phyloP scores from a whole-genome alignment of 2,797 vertebrate species.

The Myotis vivesi region DNA sequence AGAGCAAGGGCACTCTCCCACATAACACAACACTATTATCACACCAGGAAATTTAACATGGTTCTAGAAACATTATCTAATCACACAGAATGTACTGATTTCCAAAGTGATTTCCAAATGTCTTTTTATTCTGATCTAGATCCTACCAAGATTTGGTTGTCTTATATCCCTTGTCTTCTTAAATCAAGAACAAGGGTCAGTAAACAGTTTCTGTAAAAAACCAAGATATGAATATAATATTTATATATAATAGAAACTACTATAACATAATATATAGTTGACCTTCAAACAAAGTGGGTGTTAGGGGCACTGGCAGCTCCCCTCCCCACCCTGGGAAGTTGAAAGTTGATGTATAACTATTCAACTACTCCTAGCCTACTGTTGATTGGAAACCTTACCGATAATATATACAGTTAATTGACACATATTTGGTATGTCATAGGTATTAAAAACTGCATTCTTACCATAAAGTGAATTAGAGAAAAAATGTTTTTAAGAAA shows the following conservation, averaged over 20 bases:
- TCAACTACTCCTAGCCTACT: neutral
- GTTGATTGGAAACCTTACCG: neutral
- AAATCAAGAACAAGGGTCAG: neutral
- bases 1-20: neutral
- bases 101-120: neutral
- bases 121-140: neutral
- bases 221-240: neutral
- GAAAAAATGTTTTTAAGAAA: neutral
- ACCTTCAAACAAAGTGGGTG: neutral
- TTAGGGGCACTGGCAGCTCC: neutral
- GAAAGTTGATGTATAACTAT: neutral
- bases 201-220: constrained; percentile 30
- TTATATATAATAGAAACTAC: neutral
- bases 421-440: neutral
- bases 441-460: neutral
- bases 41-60: neutral
- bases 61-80: neutral
- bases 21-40: neutral
- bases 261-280: neutral
- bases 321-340: neutral
- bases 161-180: neutral
- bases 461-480: neutral
- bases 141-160: neutral
- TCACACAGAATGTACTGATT: neutral
- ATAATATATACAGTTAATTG: neutral